These are phyloP conservation scores for Tenthredo livida DNA, from an alignment of 2,888 invertebrate genomes.

Conservation along the genomic window DNA sequence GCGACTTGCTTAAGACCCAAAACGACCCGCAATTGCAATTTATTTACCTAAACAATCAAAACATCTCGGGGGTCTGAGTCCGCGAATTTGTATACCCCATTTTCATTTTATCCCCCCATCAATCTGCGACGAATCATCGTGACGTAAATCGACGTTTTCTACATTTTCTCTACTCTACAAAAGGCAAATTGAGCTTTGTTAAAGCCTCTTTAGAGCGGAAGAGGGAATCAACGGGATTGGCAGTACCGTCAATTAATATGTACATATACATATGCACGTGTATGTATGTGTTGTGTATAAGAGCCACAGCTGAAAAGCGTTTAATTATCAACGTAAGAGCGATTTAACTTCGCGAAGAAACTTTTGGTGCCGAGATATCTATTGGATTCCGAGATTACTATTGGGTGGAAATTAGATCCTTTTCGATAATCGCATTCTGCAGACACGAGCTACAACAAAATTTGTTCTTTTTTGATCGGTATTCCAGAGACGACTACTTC, in stretches of 20 bases:
- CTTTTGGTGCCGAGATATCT: not conserved
- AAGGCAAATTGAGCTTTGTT: not conserved
- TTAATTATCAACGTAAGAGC: not conserved
- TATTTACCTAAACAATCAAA: constrained; percentile 35
- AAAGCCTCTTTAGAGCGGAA: not conserved
- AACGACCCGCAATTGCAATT: constrained; percentile 32
- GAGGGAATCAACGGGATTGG: not conserved
- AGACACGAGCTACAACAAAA: not conserved
- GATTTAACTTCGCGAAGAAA: not conserved
- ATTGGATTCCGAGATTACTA: too few species aligned
- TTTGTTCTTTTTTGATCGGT: not conserved
- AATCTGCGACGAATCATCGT: not conserved
- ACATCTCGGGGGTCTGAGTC: not conserved
- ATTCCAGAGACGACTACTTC: constrained; percentile 21
- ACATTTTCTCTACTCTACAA: not conserved
- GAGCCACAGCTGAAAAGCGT: not conserved
- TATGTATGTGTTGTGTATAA: not conserved
- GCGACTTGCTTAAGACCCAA: constrained; percentile 32
- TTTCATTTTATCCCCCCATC: not conserved
- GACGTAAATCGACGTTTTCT: not conserved
- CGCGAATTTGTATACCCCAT: constrained; percentile 10
- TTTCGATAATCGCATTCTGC: not conserved
- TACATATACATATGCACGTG: not conserved
- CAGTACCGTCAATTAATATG: constrained; percentile 9
- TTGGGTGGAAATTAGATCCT: not conserved